Base-by-base conservation (phyloP, 1,140 invertebrate species). In the Polyergus mexicanus region DNA sequence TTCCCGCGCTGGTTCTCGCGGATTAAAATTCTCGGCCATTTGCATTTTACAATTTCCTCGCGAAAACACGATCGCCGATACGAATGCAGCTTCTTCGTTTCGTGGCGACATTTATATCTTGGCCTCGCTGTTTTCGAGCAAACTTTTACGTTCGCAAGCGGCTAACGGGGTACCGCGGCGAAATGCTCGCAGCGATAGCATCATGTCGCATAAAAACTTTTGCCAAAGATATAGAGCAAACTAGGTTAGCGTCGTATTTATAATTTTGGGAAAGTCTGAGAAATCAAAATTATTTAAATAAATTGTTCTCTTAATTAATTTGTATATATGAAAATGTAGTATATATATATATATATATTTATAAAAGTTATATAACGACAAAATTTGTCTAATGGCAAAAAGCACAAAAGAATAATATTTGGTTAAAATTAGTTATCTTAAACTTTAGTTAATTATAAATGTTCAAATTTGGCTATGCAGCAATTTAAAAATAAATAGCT, bases 21-120 rank as follows among this genome's bases (percentile, higher is more conserved):
- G 78, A 83, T 83, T 83, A 83, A 83, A 83, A 83, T 83, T 83
- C 78, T 83, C 41, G 56, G 68, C 38, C 68, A 83, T 83, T 83
- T 83, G 78, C 78, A 83, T 83, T 83, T 44, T 83, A 74, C 68
- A 74, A 74, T 83, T 83, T 83, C 25, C 56, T 72, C 68, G 68
- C 54, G 38, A 83, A 19, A 81, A 56, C 68, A 60, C 51, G 78
- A 83, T 83, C 28, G 68, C 78, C 78, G 78, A 83, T 83, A 83
- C 78, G 68, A 74, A 60, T 35, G 68, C 54, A 60, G 68, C 68
- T 83, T 74, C 78, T 83, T 83, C 78, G 65, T 81, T 60, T 72
- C 68, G 68, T 7, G 68, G 78, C 13, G 56, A 83, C 54, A 62
- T 83, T 83, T 83, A 83, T 83, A 83, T 83, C 78, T 83, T 83